Conservation (phyloP, 2,888 invertebrate genomes). For the Tanypteryx hageni region DNA sequence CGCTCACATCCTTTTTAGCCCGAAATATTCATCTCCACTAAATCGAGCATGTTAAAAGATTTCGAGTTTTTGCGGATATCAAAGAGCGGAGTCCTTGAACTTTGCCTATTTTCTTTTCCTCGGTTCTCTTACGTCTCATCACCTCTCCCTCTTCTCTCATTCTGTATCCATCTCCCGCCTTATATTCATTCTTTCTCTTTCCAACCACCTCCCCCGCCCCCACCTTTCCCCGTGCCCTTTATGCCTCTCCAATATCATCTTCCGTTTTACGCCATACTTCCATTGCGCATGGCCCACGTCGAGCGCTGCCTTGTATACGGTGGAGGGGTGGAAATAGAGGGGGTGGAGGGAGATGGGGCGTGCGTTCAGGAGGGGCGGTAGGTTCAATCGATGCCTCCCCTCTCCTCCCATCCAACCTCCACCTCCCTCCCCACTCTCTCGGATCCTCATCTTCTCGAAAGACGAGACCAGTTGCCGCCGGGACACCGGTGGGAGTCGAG, state of each 20-base stretch:
- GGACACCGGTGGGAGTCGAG: constrained; percentile 26
- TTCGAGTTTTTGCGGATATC: too few species aligned
- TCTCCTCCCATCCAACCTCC: background rate
- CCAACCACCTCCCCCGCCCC: background rate
- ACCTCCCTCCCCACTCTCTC: background rate
- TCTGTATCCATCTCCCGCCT: background rate
- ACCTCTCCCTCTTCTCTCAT: too few species aligned
- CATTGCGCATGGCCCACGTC: constrained; percentile 49
- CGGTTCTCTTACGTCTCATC: too few species aligned
- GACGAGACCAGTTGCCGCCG: constrained; percentile 56
- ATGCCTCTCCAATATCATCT: background rate
- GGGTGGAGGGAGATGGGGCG: background rate
- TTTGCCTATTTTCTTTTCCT: background rate
- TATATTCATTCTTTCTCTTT: background rate
- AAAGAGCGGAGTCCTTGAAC: background rate
- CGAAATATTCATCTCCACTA: too few species aligned
- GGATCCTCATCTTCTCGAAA: background rate
- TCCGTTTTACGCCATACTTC: constrained; percentile 37
- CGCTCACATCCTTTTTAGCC: too few species aligned
- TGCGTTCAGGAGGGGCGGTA: background rate
- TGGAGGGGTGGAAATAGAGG: background rate
- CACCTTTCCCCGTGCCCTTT: background rate
- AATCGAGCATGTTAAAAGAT: too few species aligned
- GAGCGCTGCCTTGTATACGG: background rate
- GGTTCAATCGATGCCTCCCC: constrained; percentile 51